A percentile compares a stretch with the other conserved stretches of the same genome.
Evolutionary conservation across 2,888 invertebrate genomes (phyloP).

Genomic region (Arrhopalites spinosus): DNA sequence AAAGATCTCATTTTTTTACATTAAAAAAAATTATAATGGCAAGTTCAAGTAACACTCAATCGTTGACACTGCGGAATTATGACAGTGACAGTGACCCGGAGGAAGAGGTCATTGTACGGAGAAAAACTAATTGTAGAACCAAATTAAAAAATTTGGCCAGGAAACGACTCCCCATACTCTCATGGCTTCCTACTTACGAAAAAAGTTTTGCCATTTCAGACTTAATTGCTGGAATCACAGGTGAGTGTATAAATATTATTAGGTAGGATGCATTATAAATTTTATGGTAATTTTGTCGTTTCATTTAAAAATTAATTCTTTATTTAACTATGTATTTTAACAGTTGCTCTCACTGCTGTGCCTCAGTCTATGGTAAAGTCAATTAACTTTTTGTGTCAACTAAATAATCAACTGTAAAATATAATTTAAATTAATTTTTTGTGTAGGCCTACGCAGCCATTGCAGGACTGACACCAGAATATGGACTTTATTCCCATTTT

Average conservation of each 20-base stretch:
- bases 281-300: no score
- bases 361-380: conserved; percentile 83
- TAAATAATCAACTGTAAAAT: no score
- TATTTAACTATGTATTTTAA: no score
- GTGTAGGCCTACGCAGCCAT: conserved; percentile 19
- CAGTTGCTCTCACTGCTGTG: conserved; percentile 90
- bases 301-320: no score
- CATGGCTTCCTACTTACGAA: conserved; percentile 79
- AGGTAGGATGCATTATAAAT: no score
- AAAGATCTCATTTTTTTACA: no score
- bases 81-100: not conserved
- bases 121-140: not conserved
- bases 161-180: conserved; percentile 73
- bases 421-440: no score
- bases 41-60: no score
- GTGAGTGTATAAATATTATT: no score
- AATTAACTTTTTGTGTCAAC: no score
- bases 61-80: no score
- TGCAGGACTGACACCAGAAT: conserved; percentile 39
- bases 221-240: conserved; percentile 87
- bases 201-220: conserved; percentile 77
- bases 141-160: conserved; percentile 66
- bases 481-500: conserved; percentile 39
- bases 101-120: not conserved
- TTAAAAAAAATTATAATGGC: no score